A percentile compares a stretch with the other conserved stretches of the same genome.
These are phyloP conservation scores for Apaloderma vittatum DNA, from an alignment of 2,113 vertebrate genomes.

Conservation along the genomic window DNA sequence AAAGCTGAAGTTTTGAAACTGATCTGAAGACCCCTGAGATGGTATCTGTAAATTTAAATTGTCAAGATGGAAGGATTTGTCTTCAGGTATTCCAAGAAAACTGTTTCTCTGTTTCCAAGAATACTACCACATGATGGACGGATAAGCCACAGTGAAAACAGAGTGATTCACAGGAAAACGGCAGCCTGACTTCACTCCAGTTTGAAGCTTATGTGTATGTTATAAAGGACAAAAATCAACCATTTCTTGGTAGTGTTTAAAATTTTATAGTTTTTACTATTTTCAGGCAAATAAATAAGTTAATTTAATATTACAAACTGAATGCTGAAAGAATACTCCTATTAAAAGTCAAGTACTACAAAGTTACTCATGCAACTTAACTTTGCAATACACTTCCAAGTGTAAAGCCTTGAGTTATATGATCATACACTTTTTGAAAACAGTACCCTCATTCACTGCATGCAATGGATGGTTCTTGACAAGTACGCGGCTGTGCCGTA, in stretches of 20 bases:
- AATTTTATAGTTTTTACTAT: background rate
- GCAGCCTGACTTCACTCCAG: background rate
- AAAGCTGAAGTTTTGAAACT: background rate
- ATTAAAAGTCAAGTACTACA: background rate
- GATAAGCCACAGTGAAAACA: background rate
- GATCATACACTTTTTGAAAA: background rate
- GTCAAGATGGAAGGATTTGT: background rate
- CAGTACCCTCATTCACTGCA: background rate
- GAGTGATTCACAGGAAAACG: background rate
- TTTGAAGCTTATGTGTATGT: background rate
- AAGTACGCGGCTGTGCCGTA: background rate
- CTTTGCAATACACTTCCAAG: background rate
- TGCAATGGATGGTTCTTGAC: background rate
- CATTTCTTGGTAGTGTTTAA: background rate
- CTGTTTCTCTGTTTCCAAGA: background rate
- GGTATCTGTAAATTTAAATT: background rate
- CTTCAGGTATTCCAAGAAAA: slow-evolving; percentile 1
- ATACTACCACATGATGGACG: background rate
- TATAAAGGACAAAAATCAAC: background rate
- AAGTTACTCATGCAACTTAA: background rate
- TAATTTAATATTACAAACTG: background rate
- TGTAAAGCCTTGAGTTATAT: background rate
- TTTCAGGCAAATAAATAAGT: background rate
- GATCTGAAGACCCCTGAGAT: background rate
- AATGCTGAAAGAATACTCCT: background rate